A percentile compares a stretch with the other conserved stretches of the same genome.
Conservation (phyloP, 2,797 vertebrate genomes). For the Glyptemys insculpta region DNA sequence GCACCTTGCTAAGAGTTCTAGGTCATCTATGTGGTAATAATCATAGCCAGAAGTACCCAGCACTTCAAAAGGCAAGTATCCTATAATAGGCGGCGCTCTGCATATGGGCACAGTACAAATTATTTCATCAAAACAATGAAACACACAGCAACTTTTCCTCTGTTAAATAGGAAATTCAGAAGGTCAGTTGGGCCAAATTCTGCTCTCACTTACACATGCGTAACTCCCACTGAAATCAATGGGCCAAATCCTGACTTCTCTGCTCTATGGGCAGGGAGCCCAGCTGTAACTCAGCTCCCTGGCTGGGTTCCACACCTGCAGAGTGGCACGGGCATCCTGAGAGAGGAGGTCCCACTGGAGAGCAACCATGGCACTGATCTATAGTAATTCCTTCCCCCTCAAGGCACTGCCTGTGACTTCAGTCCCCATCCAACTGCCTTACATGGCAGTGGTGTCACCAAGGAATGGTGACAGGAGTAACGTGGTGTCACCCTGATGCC, state of each 20-base stretch:
- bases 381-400: not conserved
- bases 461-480: not conserved
- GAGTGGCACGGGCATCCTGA: not conserved
- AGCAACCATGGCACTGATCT: not conserved
- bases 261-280: not conserved
- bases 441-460: not conserved
- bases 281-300: not conserved
- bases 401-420: not conserved
- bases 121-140: not conserved
- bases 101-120: not conserved
- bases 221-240: not conserved
- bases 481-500: not conserved
- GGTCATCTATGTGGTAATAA: conserved; percentile 88
- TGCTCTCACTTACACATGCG: accelerated
- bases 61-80: conserved; percentile 89
- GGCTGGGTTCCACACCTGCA: not conserved
- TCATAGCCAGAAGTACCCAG: conserved; percentile 88
- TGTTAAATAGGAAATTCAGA: not conserved
- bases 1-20: conserved; percentile 86
- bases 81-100: conserved; percentile 88
- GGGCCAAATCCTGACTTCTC: not conserved
- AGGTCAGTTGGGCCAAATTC: not conserved
- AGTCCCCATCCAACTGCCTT: not conserved
- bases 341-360: not conserved
- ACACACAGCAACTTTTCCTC: not conserved